phyloP scores from a whole-genome alignment of 2,797 vertebrate genomes.

The Simalia tracyae region DNA sequence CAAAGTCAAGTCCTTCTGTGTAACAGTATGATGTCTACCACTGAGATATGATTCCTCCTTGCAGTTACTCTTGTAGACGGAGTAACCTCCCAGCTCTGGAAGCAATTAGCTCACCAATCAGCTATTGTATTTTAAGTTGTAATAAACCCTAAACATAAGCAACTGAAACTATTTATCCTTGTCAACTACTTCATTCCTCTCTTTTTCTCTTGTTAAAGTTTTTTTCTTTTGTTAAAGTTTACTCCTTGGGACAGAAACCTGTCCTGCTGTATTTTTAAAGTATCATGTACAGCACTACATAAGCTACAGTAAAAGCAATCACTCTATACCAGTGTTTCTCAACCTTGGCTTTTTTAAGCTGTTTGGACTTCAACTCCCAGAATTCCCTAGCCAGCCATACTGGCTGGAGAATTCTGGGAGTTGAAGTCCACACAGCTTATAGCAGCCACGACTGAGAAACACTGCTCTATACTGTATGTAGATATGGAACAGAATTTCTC shows the following conservation, averaged over 20 bases:
- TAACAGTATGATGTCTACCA: neutral
- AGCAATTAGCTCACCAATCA: neutral
- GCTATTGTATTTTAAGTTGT: neutral
- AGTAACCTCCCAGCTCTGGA: neutral
- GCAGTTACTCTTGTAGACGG: neutral
- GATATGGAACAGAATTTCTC: neutral
- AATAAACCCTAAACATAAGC: neutral
- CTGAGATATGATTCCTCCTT: neutral
- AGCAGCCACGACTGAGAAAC: too few species aligned
- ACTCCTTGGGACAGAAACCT: neutral
- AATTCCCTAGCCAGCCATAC: too few species aligned
- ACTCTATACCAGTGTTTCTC: neutral
- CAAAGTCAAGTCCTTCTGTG: neutral
- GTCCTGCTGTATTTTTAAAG: neutral
- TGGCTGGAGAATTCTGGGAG: too few species aligned
- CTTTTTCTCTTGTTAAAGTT: neutral
- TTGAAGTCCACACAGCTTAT: too few species aligned
- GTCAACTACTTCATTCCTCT: neutral
- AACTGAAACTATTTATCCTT: neutral
- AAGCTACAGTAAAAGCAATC: neutral
- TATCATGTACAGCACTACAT: neutral
- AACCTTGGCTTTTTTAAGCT: too few species aligned
- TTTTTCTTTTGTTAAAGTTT: neutral
- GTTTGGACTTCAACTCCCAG: too few species aligned
- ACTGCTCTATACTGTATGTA: neutral